A percentile compares a stretch with the other conserved stretches of the same genome.
Evolutionary conservation across 1,140 invertebrate species (phyloP).

Genomic region (Aphidius gifuensis): DNA sequence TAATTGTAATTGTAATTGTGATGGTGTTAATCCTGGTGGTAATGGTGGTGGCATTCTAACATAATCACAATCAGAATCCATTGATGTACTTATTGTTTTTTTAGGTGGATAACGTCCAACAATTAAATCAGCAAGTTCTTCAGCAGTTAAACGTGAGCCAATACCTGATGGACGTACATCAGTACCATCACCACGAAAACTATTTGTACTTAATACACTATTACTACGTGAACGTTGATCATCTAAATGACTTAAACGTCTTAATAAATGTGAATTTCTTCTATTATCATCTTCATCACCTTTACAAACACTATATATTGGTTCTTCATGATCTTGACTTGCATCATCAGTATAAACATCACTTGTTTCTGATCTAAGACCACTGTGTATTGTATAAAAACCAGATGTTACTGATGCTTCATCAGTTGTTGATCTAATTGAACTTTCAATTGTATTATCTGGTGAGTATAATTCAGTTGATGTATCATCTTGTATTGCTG

Average conservation of each 20-base stretch:
- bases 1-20: too few relatives aligned
- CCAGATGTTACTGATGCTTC: slow-evolving; percentile 53
- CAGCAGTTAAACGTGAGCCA: slow-evolving; percentile 73
- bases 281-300: slow-evolving; percentile 36
- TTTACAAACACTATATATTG: slow-evolving; percentile 48
- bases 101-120: slow-evolving; percentile 76
- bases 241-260: slow-evolving; percentile 33
- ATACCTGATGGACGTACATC: slow-evolving; percentile 68
- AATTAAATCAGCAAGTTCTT: slow-evolving; percentile 77
- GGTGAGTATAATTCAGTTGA: slow-evolving; percentile 44
- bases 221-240: slow-evolving; percentile 61
- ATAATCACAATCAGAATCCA: slow-evolving; percentile 86
- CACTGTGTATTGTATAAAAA: slow-evolving; percentile 54
- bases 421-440: slow-evolving; percentile 50
- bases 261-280: slow-evolving; percentile 23
- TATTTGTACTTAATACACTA: slow-evolving; percentile 71
- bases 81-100: slow-evolving; percentile 76
- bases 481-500: slow-evolving; percentile 59
- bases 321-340: slow-evolving; percentile 38
- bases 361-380: slow-evolving; percentile 45
- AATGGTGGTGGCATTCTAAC: slow-evolving; percentile 72
- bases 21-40: too few relatives aligned
- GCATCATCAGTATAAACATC: slow-evolving; percentile 45
- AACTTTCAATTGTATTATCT: slow-evolving; percentile 43
- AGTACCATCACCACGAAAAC: slow-evolving; percentile 81